A percentile compares a stretch with the other conserved stretches of the same genome.
phyloP scores from a whole-genome alignment of 1,140 invertebrate species.

The Drosophila setifemur region DNA sequence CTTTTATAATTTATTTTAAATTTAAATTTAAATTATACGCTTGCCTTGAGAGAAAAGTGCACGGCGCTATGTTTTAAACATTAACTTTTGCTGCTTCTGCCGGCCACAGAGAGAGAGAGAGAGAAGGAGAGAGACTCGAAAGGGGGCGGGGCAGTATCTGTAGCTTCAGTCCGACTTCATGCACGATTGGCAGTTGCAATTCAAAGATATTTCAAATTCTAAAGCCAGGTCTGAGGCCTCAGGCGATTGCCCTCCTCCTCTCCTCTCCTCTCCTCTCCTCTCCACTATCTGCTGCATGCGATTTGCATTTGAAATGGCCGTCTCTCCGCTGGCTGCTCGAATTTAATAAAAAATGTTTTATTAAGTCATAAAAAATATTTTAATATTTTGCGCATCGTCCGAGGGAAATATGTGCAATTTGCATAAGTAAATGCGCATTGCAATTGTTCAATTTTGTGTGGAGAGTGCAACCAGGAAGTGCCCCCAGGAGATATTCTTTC shows the following conservation, averaged over 20 bases:
- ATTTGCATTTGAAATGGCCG: slow-evolving; percentile 72
- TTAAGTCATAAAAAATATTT: slow-evolving; percentile 81
- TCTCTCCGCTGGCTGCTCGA: slow-evolving; percentile 53
- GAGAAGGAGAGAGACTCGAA: slow-evolving; percentile 3
- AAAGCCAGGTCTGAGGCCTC: slow-evolving; percentile 19
- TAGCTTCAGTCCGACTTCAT: slow-evolving; percentile 48
- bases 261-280: too few relatives aligned
- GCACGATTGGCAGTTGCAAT: slow-evolving; percentile 80
- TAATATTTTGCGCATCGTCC: slow-evolving; percentile 61
- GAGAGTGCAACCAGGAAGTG: slow-evolving; percentile 68
- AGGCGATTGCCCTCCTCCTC: slow-evolving; percentile 25
- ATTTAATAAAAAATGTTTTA: slow-evolving; percentile 81
- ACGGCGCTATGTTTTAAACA: slow-evolving; percentile 76
- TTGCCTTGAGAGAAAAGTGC: slow-evolving; percentile 71
- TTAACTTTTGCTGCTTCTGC: slow-evolving; percentile 49
- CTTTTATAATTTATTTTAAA: slow-evolving; percentile 72
- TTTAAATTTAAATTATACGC: slow-evolving; percentile 74
- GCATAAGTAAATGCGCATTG: slow-evolving; percentile 76
- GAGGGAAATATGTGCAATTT: slow-evolving; percentile 43
- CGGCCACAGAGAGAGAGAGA: not conserved
- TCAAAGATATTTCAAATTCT: slow-evolving; percentile 80
- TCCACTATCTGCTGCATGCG: slow-evolving; percentile 45
- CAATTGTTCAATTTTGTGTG: slow-evolving; percentile 70
- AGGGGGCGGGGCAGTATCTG: not conserved
- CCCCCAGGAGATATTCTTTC: slow-evolving; percentile 3